Evolutionary conservation across 1,140 invertebrate species (phyloP).

Genomic region (Monomorium pharaonis): DNA sequence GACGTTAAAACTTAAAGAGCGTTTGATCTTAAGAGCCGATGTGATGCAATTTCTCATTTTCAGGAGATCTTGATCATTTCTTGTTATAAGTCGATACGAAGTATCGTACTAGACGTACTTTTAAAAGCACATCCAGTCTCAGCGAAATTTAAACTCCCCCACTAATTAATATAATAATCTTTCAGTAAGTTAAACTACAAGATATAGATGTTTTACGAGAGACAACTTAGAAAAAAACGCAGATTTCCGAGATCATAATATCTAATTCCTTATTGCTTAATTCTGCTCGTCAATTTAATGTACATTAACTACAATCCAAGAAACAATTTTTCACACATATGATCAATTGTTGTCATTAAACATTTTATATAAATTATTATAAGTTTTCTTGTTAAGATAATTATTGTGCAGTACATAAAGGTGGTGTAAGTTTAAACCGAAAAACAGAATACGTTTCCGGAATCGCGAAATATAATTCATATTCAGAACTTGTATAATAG

Average conservation of each 20-base stretch:
- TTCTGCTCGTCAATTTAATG: background rate
- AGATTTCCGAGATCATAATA: background rate
- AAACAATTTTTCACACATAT: background rate
- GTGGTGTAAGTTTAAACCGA: constrained; percentile 12
- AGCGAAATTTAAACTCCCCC: background rate
- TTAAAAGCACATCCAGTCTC: background rate
- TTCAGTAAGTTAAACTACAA: background rate
- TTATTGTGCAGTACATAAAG: background rate
- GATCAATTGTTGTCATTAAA: constrained; percentile 16
- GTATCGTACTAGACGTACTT: background rate
- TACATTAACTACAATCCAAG: background rate
- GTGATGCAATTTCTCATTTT: background rate
- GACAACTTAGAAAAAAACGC: background rate
- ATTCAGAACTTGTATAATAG: background rate
- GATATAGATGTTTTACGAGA: background rate
- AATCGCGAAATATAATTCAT: background rate
- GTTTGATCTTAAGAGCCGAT: background rate
- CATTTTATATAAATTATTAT: constrained; percentile 4
- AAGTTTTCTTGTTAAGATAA: constrained; percentile 22
- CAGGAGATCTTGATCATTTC: constrained; percentile 2
- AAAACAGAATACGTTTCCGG: background rate
- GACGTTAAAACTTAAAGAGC: background rate
- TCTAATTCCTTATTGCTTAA: constrained; percentile 25
- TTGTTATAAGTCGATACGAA: background rate
- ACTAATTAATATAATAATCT: constrained; percentile 4